Evolutionary conservation across 2,888 invertebrate species (phyloP).

Genomic region (Catocala sponsa): DNA sequence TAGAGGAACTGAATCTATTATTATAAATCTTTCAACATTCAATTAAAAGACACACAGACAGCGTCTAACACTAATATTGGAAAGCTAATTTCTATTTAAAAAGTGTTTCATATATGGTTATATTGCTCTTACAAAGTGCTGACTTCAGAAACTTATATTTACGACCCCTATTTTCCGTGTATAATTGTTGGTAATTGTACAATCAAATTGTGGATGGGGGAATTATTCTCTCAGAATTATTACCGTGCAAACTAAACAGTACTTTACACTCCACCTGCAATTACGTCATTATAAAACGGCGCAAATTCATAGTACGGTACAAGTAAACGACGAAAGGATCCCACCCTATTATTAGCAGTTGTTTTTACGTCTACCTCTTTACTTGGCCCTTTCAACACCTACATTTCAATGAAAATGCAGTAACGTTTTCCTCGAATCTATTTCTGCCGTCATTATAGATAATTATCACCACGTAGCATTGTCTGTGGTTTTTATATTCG

Average conservation of each 20-base stretch:
- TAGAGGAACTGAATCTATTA: too few species aligned
- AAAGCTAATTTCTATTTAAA: background rate
- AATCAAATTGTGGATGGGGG: constrained; percentile 38
- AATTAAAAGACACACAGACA: background rate
- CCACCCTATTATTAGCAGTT: constrained; percentile 59
- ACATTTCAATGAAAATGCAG: constrained; percentile 19
- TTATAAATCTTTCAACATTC: too few species aligned
- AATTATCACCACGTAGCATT: constrained; percentile 1
- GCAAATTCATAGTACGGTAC: constrained; percentile 52
- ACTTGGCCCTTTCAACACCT: constrained; percentile 27
- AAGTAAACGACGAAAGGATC: constrained; percentile 43
- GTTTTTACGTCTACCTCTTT: constrained; percentile 47
- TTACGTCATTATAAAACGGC: constrained; percentile 61
- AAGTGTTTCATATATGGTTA: background rate
- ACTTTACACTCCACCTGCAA: constrained; percentile 51
- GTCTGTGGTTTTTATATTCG: background rate
- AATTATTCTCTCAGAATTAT: constrained; percentile 37
- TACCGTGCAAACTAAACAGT: constrained; percentile 43
- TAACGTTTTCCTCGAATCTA: constrained; percentile 13
- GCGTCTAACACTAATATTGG: background rate
- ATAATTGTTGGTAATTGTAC: constrained; percentile 48
- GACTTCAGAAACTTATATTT: constrained; percentile 36
- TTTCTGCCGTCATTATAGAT: background rate
- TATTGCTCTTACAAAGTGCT: background rate
- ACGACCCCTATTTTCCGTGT: constrained; percentile 39